These are phyloP conservation scores for Hydrochoerus hydrochaeris DNA, from an alignment of 2,113 vertebrate genomes.

Conservation along the genomic window DNA sequence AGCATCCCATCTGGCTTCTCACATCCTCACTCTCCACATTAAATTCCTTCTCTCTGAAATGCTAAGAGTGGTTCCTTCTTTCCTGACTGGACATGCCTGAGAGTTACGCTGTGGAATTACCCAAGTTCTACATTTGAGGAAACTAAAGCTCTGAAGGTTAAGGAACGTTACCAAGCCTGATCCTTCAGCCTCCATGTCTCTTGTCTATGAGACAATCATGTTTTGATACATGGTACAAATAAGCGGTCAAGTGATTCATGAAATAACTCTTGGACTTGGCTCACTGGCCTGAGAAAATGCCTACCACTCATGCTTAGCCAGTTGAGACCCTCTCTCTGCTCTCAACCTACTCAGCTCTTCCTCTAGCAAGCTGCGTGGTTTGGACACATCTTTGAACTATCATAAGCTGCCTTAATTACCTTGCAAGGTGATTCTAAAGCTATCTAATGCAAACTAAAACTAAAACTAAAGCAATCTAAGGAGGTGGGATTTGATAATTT, in stretches of 20 bases:
- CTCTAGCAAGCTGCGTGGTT: not conserved
- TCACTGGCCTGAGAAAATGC: not conserved
- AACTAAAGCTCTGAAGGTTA: not conserved
- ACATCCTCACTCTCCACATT: not conserved
- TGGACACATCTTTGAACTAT: not conserved
- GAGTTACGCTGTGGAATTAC: not conserved
- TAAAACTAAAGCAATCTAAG: slow-evolving; percentile 3
- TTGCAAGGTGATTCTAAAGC: not conserved
- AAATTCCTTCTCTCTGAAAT: not conserved
- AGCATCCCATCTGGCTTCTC: not conserved
- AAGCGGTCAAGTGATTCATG: not conserved
- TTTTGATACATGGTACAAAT: not conserved
- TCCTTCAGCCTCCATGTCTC: not conserved
- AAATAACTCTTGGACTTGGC: not conserved
- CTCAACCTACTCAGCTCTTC: not conserved
- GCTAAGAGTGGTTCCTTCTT: not conserved
- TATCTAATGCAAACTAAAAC: no score
- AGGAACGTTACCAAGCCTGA: not conserved
- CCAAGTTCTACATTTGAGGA: not conserved
- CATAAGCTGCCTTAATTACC: not conserved
- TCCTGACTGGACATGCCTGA: not conserved
- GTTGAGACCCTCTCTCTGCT: not conserved
- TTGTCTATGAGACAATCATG: not conserved
- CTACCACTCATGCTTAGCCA: not conserved
- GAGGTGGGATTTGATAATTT: not conserved